phyloP scores from a whole-genome alignment of 2,888 invertebrate species.

The Calliscelio sp. region DNA sequence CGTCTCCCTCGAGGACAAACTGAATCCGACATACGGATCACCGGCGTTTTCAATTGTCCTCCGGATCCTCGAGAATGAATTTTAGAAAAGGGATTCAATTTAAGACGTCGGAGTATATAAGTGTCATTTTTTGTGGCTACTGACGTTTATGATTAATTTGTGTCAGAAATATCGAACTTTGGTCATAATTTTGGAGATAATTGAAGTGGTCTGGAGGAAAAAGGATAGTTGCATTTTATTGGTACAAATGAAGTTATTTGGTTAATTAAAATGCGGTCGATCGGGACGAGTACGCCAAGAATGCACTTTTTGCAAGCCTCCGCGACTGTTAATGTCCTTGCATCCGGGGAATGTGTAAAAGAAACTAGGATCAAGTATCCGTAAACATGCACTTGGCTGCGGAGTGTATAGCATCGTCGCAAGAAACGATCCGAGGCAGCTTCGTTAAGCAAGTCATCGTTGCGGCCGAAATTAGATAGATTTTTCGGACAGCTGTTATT shows the following conservation, averaged over 20 bases:
- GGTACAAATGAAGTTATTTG: constrained; percentile 58
- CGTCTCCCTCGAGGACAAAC: constrained; percentile 24
- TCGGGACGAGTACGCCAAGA: constrained; percentile 29
- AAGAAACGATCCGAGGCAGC: constrained; percentile 45
- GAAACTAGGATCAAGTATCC: constrained; percentile 50
- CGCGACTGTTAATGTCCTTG: constrained; percentile 47
- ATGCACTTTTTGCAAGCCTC: constrained; percentile 48
- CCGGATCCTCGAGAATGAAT: constrained; percentile 17
- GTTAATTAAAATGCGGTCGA: constrained; percentile 49
- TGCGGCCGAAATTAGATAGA: constrained; percentile 58
- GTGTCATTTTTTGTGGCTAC: no score
- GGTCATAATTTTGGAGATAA: no score
- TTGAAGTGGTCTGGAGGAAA: background rate
- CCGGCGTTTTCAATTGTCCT: constrained; percentile 29
- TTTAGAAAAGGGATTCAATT: constrained; percentile 7
- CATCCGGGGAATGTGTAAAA: constrained; percentile 56
- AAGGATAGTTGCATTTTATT: constrained; percentile 2
- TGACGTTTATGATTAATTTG: no score
- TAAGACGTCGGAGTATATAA: no score
- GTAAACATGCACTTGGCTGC: constrained; percentile 32
- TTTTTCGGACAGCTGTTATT: constrained; percentile 67
- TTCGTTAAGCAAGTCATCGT: constrained; percentile 68
- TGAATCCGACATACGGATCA: constrained; percentile 49
- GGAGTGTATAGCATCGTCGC: constrained; percentile 9
- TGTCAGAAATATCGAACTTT: no score